These are phyloP conservation scores for Sphenodon punctatus DNA, from an alignment of 2,797 vertebrate genomes.

Conservation along the genomic window DNA sequence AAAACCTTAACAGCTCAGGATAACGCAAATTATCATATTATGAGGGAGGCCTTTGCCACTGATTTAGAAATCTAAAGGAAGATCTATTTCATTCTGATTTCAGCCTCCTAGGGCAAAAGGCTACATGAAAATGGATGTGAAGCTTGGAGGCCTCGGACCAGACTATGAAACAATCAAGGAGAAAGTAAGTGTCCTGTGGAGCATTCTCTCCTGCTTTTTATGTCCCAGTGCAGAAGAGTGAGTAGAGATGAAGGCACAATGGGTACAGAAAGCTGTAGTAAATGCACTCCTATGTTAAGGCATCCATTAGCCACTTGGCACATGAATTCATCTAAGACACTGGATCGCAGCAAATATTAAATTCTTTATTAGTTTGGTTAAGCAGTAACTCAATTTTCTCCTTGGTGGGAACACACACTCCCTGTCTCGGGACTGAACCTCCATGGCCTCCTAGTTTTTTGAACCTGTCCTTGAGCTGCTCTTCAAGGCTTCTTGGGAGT, in stretches of 20 bases:
- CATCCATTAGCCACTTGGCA: neutral
- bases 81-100: slow-evolving; percentile 31
- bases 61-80: neutral
- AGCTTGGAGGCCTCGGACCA: slow-evolving; percentile 86
- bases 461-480: neutral
- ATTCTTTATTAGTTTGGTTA: neutral
- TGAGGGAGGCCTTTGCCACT: neutral
- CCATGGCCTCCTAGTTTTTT: neutral
- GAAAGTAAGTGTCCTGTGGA: slow-evolving; percentile 77
- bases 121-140: slow-evolving; percentile 76
- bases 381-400: neutral
- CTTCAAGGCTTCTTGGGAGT: neutral
- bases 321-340: neutral
- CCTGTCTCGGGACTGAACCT: too few species aligned
- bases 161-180: slow-evolving; percentile 79
- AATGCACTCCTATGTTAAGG: neutral
- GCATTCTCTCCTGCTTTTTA: neutral
- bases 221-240: neutral
- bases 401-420: too few species aligned
- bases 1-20: too few species aligned
- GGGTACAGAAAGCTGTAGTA: neutral
- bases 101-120: slow-evolving; percentile 75
- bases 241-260: neutral
- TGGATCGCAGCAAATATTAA: neutral
- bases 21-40: too few species aligned